Percentiles rank a stretch among this genome's conserved stretches.
Evolutionary conservation across 92 coral and sea anemone species (phyloP).

Genomic region (Siderastrea siderea): DNA sequence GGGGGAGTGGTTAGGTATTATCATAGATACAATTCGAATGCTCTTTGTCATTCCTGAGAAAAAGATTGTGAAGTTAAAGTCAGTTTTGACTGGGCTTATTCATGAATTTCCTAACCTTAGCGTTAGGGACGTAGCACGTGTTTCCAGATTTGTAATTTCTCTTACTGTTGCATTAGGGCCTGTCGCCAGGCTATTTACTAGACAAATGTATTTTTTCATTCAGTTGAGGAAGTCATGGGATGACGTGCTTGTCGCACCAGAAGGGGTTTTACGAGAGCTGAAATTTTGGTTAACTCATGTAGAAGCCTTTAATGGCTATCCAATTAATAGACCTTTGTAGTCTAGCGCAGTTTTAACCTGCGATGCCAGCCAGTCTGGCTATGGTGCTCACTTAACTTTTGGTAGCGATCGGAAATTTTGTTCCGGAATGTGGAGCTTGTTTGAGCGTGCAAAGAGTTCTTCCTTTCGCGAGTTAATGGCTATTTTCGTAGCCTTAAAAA

Average conservation of each 20-base stretch:
- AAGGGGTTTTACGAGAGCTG: neutral
- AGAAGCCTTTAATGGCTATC: neutral
- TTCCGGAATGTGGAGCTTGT: slow-evolving; percentile 12
- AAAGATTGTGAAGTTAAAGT: neutral
- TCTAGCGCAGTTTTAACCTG: neutral
- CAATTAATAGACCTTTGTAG: neutral
- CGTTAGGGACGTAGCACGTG: neutral
- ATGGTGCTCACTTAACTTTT: neutral
- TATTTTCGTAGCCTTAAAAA: no score
- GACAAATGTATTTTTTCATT: neutral
- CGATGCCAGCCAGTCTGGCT: neutral
- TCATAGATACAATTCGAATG: neutral
- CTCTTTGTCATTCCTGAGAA: neutral
- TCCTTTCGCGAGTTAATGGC: no score
- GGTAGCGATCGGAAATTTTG: neutral
- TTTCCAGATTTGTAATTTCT: neutral
- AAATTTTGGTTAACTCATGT: neutral
- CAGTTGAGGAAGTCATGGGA: neutral
- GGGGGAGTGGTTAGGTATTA: neutral
- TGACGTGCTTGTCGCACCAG: neutral
- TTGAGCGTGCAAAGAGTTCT: slow-evolving; percentile 13
- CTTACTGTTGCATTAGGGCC: neutral
- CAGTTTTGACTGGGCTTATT: slow-evolving; percentile 6
- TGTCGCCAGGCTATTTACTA: neutral
- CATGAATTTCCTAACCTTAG: neutral